Percentiles rank a stretch among this genome's conserved stretches.
These are phyloP conservation scores for Acinonyx jubatus DNA, from an alignment of 2,113 vertebrate species.

Conservation along the genomic window DNA sequence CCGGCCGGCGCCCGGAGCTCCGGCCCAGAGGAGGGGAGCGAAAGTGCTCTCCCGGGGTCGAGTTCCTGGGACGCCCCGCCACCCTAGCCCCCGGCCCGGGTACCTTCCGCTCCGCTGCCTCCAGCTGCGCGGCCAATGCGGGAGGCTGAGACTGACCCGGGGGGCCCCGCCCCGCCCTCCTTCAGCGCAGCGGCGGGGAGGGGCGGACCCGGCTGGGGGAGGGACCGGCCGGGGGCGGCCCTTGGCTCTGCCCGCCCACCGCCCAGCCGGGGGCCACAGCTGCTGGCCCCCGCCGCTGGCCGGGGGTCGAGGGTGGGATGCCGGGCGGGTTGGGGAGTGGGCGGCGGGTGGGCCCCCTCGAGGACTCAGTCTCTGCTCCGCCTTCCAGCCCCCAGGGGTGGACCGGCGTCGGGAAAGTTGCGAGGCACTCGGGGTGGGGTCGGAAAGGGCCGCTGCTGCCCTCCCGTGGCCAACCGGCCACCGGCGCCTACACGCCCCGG, in stretches of 20 bases:
- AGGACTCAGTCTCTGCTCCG: not conserved
- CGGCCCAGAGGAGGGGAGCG: not conserved
- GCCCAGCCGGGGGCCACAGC: not conserved
- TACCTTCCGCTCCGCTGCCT: conserved; percentile 66
- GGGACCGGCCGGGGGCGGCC: not conserved
- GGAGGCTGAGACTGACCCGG: conserved; percentile 67
- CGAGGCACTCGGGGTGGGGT: conserved; percentile 47
- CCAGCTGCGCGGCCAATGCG: conserved; percentile 62
- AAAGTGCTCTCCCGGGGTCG: not conserved
- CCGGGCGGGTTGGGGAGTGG: not conserved
- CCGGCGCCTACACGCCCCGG: not conserved
- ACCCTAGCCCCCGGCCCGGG: not conserved
- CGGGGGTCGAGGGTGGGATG: fast-evolving
- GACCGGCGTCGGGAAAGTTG: conserved; percentile 63
- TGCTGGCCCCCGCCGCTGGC: fast-evolving
- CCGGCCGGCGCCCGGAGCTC: not conserved
- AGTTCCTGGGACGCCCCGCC: not conserved
- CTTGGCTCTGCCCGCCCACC: not conserved
- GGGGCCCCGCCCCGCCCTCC: conserved; percentile 56
- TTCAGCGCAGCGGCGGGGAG: not conserved
- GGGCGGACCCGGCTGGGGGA: not conserved
- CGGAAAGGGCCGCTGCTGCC: conserved; percentile 73
- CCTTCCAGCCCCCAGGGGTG: not conserved
- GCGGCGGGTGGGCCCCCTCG: not conserved
- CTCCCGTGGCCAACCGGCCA: conserved; percentile 44